Evolutionary conservation across 2,113 vertebrate genomes (phyloP), one percentile per base, ranked within the genome.

Genomic region (Progne subis): DNA sequence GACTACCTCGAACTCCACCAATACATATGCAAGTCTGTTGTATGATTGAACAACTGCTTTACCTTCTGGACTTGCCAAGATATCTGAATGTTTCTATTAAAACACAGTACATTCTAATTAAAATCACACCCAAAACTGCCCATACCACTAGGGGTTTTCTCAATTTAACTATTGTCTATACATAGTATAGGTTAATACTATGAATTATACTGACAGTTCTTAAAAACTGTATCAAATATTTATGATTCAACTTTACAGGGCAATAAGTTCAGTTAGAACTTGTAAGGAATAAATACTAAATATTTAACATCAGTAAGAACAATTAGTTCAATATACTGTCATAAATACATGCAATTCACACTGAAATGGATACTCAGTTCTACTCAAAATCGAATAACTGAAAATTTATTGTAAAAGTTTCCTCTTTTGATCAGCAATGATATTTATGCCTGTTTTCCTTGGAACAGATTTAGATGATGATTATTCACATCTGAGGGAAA

Each of bases 1-100:
- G 80, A 98, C 59, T 50, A 95, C 72, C 76, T 99, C 98, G 1
- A 98, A 99, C 89, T 98, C 96, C 79, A 98, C 97, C 89, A 99
- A 91, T 3, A 92, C 95, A 8, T 95, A 97, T 23, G 98, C 98
- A 86, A 98, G 97, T 89, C 94, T 98, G 91, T 99, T 99, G 92
- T 98, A 99, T 85, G 97, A 97, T 39, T 93, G 97, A 86, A 99
- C 96, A 59, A 98, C 97, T 78, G 96, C 90, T 98, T 98, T 98
- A 59, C 98, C 98, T 86, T 98, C 98, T 8, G 86, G 17, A 70
- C 96, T 98, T 91, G 86, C 71, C 86, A 99, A 96, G 67, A 99
- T 98, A 19, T 98, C 96, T 18, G 98, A 98, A 56, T 98, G 97
- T 95, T 98, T 97, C 98, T 99, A 92, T 95, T 87, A 85, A 96